A percentile compares a stretch with the other conserved stretches of the same genome.
phyloP scores from a whole-genome alignment of 2,797 vertebrate genomes.

The Monodelphis domestica region DNA sequence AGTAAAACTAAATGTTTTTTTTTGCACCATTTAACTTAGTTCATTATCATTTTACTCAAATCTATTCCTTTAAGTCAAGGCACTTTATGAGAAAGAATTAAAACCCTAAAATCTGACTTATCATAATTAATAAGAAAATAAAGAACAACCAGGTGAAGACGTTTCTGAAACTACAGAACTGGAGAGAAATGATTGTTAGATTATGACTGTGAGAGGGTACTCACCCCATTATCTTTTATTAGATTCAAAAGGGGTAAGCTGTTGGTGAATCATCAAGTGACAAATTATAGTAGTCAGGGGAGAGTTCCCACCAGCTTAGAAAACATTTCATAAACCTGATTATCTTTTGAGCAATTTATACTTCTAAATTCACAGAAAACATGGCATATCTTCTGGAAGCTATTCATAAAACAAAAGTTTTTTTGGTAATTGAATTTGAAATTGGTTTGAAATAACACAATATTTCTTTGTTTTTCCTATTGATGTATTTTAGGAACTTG shows the following conservation, averaged over 20 bases:
- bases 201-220: not conserved
- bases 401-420: constrained; percentile 32
- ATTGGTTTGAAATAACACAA: not conserved
- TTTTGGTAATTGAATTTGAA: constrained; percentile 18
- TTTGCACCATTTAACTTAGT: too few relatives aligned
- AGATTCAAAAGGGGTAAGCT: not conserved
- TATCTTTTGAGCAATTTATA: not conserved
- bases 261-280: too few relatives aligned
- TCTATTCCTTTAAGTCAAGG: too few relatives aligned
- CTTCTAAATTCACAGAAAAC: not conserved
- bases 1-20: too few relatives aligned
- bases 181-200: not conserved
- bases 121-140: not conserved
- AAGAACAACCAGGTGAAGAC: fast-evolving
- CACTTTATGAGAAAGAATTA: fast-evolving
- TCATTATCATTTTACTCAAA: too few relatives aligned
- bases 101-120: fast-evolving
- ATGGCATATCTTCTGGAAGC: constrained; percentile 3
- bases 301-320: not conserved
- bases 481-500: fast-evolving
- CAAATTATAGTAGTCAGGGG: not conserved
- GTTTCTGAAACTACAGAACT: not conserved
- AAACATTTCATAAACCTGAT: not conserved
- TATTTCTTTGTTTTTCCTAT: not conserved
- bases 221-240: not conserved